These are phyloP conservation scores for Oplegnathus fasciatus DNA, from an alignment of 2,113 vertebrate species.

Conservation along the genomic window DNA sequence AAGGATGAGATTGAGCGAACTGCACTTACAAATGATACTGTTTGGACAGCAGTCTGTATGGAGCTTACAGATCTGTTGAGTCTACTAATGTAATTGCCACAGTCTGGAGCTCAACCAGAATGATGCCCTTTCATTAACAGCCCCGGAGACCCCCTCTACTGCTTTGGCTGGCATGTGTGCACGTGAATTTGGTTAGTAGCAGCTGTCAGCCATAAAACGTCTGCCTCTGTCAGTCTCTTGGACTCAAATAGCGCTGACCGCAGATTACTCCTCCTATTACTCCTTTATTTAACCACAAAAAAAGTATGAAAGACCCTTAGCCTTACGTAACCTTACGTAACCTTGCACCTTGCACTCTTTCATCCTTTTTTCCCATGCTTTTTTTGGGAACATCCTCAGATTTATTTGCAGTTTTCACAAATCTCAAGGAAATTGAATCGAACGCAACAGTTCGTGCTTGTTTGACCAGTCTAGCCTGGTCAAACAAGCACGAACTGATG, in stretches of 20 bases:
- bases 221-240: slow-evolving; percentile 54
- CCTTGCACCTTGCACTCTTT: neutral
- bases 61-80: slow-evolving; percentile 28
- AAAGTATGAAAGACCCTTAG: neutral
- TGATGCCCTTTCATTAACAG: slow-evolving; percentile 57
- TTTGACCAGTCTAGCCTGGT: too few species aligned
- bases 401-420: neutral
- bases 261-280: slow-evolving; percentile 22
- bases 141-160: slow-evolving; percentile 17
- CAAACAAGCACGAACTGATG: too few species aligned
- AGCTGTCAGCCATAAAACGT: slow-evolving; percentile 70
- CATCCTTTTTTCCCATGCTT: neutral
- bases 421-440: too few species aligned
- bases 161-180: slow-evolving; percentile 41
- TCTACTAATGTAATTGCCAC: slow-evolving; percentile 38
- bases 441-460: too few species aligned
- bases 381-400: neutral
- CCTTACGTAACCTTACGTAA: neutral
- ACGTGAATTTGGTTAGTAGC: slow-evolving; percentile 52
- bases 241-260: slow-evolving; percentile 63
- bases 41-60: slow-evolving; percentile 34
- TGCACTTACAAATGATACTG: slow-evolving; percentile 14
- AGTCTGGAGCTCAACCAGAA: slow-evolving; percentile 56
- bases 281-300: slow-evolving; percentile 12
- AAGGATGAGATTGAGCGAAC: slow-evolving; percentile 17